Evolutionary conservation across 2,797 vertebrate species (phyloP).

Genomic region (Smutsia gigantea): DNA sequence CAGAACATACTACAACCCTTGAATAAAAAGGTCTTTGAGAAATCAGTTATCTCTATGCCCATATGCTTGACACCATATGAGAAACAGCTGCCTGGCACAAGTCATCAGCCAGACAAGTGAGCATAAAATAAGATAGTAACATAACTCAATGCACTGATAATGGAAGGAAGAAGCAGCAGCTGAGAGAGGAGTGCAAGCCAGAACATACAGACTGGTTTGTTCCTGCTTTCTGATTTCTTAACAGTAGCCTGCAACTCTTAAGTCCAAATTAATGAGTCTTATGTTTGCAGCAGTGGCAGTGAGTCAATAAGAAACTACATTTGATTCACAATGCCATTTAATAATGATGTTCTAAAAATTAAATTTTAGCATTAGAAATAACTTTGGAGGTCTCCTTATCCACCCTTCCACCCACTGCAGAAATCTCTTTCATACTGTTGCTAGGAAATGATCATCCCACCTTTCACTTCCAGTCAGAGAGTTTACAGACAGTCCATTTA

Average conservation of each 20-base stretch:
- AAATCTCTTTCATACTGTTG: not conserved
- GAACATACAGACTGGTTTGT: not conserved
- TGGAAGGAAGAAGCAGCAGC: not conserved
- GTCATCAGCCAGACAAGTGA: not conserved
- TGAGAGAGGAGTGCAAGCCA: not conserved
- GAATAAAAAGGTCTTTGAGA: not conserved
- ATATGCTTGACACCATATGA: not conserved
- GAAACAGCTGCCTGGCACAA: not conserved
- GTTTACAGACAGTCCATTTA: not conserved
- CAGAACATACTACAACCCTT: not conserved
- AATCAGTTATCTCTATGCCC: not conserved
- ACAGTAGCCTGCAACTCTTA: not conserved
- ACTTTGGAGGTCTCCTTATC: not conserved
- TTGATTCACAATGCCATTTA: constrained; percentile 15
- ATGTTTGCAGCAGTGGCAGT: not conserved
- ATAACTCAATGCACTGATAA: not conserved
- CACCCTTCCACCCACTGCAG: not conserved
- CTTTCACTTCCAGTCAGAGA: not conserved
- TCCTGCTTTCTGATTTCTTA: constrained; percentile 38
- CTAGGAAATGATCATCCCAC: not conserved
- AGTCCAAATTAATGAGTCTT: not conserved
- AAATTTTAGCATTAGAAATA: constrained; percentile 35
- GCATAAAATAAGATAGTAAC: not conserved
- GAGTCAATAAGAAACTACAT: not conserved
- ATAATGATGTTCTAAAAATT: not conserved